phyloP scores from a whole-genome alignment of 2,113 vertebrate species.

The Accipiter cooperii region DNA sequence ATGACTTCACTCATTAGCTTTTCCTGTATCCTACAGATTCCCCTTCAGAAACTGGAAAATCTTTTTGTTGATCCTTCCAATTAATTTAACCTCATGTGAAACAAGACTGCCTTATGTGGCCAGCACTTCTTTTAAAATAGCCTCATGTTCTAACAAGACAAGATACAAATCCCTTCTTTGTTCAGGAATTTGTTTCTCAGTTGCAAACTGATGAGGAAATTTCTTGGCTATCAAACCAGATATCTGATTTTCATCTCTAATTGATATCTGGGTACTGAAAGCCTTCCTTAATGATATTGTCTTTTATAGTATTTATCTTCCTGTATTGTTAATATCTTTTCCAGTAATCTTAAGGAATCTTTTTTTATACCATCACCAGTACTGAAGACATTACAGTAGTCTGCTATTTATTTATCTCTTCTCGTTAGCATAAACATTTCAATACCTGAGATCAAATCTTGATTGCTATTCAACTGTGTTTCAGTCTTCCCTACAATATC shows the following conservation, averaged over 20 bases:
- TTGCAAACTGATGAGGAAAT: not conserved
- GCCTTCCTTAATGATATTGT: not conserved
- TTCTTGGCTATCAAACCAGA: not conserved
- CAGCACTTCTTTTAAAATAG: not conserved
- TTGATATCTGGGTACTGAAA: not conserved
- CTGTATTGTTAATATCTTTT: not conserved
- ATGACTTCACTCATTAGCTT: not conserved
- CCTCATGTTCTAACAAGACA: not conserved
- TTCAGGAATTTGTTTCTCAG: not conserved
- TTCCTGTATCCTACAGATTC: not conserved
- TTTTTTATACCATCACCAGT: not conserved
- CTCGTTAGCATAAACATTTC: not conserved
- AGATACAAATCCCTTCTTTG: not conserved
- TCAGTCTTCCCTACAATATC: not conserved
- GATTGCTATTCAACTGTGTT: not conserved
- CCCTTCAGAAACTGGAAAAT: not conserved
- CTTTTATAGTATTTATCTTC: not conserved
- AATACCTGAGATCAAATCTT: not conserved
- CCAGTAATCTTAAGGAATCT: not conserved
- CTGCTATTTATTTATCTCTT: not conserved
- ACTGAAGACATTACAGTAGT: not conserved
- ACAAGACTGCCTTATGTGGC: not conserved
- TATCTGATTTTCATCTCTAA: not conserved
- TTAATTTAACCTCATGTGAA: not conserved
- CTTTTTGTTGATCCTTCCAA: not conserved